Evolutionary conservation across 2,888 invertebrate species (phyloP), one percentile per base, ranked within the genome.

Genomic region (Dynastes grantii): DNA sequence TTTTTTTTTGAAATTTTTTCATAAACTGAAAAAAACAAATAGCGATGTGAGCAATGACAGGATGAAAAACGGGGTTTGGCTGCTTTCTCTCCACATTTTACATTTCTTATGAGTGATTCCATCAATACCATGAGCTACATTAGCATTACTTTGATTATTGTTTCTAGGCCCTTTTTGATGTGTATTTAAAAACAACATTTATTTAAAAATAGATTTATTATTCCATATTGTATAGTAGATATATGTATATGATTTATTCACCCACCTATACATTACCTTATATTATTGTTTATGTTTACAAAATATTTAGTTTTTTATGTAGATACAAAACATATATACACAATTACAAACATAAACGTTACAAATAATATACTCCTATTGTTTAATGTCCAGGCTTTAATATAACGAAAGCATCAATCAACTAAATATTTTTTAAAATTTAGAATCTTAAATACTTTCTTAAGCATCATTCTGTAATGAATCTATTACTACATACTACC

Each of bases 201-300:
- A 73, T 16, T 73, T 73, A 73, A 73, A 73, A 73, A 73, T 73
- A 73, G 29, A 53, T 58, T 73, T 58, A 73, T 73, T 73, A 16
- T 40, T 73, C 22, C 61, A 73, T n/a, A 73, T 73, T 61, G 58
- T 73, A 58, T 45, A 45, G 45, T 45, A 45, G 8, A 45, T 45
- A 45, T 45, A 40, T 40, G 9, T 45, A 8, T 45, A 11, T 8
- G 8, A 8, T 45, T 45, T 11, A 45, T 11, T 49, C 49, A 45
- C 67, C 67, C 49, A 67, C 8, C 45, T 45, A 49, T 45, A 9
- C 67, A 9, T 45, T 45, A 11, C 67, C 40, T 22, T 67, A 67
- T 45, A 67, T 45, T 11, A 11, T 45, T 8, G 45, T 45, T 27
- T 67, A 45, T 49, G 40, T 49, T 22, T 67, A 67, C 11, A 67